phyloP scores from a whole-genome alignment of 2,888 invertebrate species.

The Dysmachus trigonus region DNA sequence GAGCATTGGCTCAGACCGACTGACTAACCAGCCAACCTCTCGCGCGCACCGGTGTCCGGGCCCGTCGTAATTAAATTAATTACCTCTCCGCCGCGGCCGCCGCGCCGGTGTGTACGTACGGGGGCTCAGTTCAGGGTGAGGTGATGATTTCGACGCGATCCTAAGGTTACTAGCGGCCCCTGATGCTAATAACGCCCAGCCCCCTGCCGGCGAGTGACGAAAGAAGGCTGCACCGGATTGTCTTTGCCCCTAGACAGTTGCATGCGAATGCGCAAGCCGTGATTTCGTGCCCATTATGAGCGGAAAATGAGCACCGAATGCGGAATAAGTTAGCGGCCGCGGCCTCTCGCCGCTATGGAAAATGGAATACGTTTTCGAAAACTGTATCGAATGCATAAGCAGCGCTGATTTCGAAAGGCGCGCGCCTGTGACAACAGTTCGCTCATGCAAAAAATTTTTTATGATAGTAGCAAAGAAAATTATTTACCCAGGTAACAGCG shows the following conservation, averaged over 20 bases:
- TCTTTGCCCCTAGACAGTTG: neutral
- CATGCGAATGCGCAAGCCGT: conserved; percentile 21
- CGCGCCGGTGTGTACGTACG: neutral
- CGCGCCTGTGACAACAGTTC: neutral
- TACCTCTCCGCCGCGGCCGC: too few species aligned
- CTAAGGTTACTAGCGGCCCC: neutral
- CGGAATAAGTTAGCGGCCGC: neutral
- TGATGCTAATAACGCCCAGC: neutral
- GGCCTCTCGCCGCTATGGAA: neutral
- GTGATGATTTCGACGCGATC: neutral
- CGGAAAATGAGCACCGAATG: neutral
- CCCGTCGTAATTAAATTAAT: conserved; percentile 26
- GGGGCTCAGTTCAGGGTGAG: conserved; percentile 15
- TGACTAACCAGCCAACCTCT: conserved; percentile 9
- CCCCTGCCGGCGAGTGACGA: neutral
- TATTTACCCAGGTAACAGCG: too few species aligned
- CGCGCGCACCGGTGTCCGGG: neutral
- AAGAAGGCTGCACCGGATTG: conserved; percentile 3
- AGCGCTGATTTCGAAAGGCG: neutral
- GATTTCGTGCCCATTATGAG: conserved; percentile 21
- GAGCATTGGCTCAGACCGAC: conserved; percentile 18
- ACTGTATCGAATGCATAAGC: neutral
- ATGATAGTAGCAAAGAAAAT: neutral
- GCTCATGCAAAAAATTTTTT: neutral
- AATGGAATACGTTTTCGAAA: neutral